phyloP scores from a whole-genome alignment of 2,888 invertebrate species.

The Lordiphosa andalusiaca region DNA sequence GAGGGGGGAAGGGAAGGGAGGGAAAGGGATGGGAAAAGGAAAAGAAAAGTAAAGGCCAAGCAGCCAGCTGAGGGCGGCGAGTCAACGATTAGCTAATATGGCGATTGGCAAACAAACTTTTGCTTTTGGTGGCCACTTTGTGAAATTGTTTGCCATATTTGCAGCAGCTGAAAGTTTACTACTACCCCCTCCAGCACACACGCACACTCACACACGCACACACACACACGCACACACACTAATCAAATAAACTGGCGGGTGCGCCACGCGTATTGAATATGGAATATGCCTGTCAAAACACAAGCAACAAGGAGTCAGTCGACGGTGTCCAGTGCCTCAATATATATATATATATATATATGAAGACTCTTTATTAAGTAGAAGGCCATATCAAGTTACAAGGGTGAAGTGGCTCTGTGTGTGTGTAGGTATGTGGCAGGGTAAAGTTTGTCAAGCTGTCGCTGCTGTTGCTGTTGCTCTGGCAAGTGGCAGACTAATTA shows the following conservation, averaged over 20 bases:
- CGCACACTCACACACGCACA: slow-evolving; percentile 8
- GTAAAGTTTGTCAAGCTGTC: slow-evolving; percentile 40
- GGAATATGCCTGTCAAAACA: slow-evolving; percentile 56
- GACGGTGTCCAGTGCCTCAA: slow-evolving; percentile 21
- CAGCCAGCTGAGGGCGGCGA: neutral
- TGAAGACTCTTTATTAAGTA: slow-evolving; percentile 64
- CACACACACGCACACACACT: slow-evolving; percentile 26
- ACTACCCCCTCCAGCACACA: slow-evolving; percentile 15
- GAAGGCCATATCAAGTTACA: slow-evolving; percentile 61
- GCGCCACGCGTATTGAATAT: slow-evolving; percentile 69
- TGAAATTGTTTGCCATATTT: slow-evolving; percentile 75
- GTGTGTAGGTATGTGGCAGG: slow-evolving; percentile 12
- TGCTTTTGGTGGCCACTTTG: slow-evolving; percentile 63
- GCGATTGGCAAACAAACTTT: slow-evolving; percentile 59
- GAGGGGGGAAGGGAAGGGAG: no score
- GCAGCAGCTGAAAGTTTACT: slow-evolving; percentile 60
- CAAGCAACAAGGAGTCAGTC: slow-evolving; percentile 26
- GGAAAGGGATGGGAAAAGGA: no score
- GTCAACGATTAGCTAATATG: slow-evolving; percentile 56
- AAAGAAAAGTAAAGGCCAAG: slow-evolving; percentile 18
- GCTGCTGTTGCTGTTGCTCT: slow-evolving; percentile 31
- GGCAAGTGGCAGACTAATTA: slow-evolving; percentile 67
- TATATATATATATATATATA: neutral
- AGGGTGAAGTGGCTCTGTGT: slow-evolving; percentile 8
- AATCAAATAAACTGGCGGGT: slow-evolving; percentile 62